Evolutionary conservation across 2,113 vertebrate species (phyloP), one percentile per base, ranked within the genome.

Genomic region (Macroglossus sobrinus): DNA sequence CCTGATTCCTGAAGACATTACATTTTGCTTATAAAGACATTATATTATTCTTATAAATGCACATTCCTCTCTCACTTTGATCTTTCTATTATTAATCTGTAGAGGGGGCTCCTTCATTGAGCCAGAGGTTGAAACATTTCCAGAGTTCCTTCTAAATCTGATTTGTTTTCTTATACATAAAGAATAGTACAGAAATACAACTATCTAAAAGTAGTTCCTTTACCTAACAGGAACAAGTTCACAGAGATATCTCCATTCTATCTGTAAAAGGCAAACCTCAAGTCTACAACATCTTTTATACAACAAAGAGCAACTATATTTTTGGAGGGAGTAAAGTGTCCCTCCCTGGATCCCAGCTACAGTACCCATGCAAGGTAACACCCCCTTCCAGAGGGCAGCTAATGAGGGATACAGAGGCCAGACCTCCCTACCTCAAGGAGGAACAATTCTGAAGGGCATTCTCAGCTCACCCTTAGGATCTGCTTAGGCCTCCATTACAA

Each of bases 241-340:
- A 89, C 0, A 21, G 55, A 45, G 64, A 92, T 57, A 93, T 43
- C 74, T 66, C 16, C 68, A 82, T 38, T 69, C 38, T 61, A 72
- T 63, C 28, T 80, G 30, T 78, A 76, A 76, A 95, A 95, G 68
- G 13, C 75, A 86, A 94, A 93, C 72, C 24, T 89, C 33, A 88
- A 84, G 50, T 47, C 30, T n/a, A 78, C 7, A 24, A 43, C 24
- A 5, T 76, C 30, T 91, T 75, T 71, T 76, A 71, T 35, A 16
- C 75, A 55, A 91, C 43, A 96, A 90, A 95, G 43, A 38, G 28
- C 14, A 50, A 72, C 55, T 91, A 28, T 45, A 26, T 68, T 78
- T 72, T 82, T 1, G 13, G 50, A 2, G 28, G 12, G 2, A 66
- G 35, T 82, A 66, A 80, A 84, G 26, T 69, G 10, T 35, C 19